These are phyloP conservation scores for Peucedramus taeniatus DNA, from an alignment of 2,113 vertebrate genomes.

Conservation along the genomic window DNA sequence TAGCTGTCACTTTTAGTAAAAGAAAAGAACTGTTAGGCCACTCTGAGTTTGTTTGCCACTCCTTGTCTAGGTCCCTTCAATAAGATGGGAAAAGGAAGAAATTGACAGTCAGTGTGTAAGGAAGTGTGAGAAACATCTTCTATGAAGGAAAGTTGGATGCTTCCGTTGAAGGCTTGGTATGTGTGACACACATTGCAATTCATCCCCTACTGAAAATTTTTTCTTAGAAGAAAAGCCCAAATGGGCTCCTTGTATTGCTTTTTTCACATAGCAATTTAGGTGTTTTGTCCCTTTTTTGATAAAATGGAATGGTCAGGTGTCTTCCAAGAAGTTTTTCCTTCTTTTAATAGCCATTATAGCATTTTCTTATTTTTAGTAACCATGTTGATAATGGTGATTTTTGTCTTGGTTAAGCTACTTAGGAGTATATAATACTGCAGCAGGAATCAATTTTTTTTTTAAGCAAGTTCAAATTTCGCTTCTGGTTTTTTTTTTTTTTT, in stretches of 20 bases:
- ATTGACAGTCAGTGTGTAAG: neutral
- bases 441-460: neutral
- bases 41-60: neutral
- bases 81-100: neutral
- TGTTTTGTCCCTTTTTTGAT: neutral
- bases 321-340: neutral
- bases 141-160: neutral
- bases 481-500: neutral
- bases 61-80: neutral
- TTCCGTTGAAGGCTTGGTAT: neutral
- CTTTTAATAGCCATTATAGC: fast-evolving
- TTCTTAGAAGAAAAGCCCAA: neutral
- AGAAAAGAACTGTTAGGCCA: neutral
- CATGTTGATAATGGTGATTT: neutral
- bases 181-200: neutral
- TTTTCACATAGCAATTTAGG: neutral
- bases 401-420: neutral
- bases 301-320: neutral
- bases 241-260: neutral
- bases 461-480: neutral
- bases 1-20: neutral
- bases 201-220: neutral
- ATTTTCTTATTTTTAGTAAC: neutral
- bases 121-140: neutral
- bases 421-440: neutral